phyloP scores from a whole-genome alignment of 2,888 invertebrate species.

The Sesia apiformis region DNA sequence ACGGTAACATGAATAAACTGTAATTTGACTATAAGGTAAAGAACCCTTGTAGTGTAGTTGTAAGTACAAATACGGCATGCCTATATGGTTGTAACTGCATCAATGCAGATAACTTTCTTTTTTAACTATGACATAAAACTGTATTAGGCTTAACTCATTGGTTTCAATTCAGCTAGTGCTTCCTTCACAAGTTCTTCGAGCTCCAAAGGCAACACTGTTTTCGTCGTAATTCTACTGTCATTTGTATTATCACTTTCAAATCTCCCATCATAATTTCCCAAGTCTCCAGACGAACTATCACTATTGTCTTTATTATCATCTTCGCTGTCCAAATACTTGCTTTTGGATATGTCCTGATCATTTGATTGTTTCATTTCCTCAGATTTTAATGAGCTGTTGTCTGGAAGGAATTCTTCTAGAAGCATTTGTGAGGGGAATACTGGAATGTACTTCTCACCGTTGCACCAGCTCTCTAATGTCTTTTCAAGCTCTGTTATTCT shows the following conservation, averaged over 20 bases:
- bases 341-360: slow-evolving; percentile 25
- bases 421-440: slow-evolving; percentile 79
- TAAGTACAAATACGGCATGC: no score
- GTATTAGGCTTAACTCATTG: slow-evolving; percentile 21
- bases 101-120: no score
- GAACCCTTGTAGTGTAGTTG: no score
- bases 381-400: slow-evolving; percentile 37
- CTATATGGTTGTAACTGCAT: no score
- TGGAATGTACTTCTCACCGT: slow-evolving; percentile 62
- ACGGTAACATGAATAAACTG: no score
- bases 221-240: slow-evolving; percentile 41
- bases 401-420: slow-evolving; percentile 72
- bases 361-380: slow-evolving; percentile 33
- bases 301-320: slow-evolving; percentile 40
- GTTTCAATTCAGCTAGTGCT: slow-evolving; percentile 80
- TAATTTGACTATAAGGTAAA: no score
- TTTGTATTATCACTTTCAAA: slow-evolving; percentile 10
- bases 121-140: no score
- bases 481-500: slow-evolving; percentile 89
- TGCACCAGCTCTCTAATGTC: slow-evolving; percentile 78
- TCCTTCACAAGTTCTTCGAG: slow-evolving; percentile 76
- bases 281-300: slow-evolving; percentile 24
- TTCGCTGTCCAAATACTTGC: slow-evolving; percentile 45
- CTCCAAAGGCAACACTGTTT: slow-evolving; percentile 73
- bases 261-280: slow-evolving; percentile 21